A percentile compares a stretch with the other conserved stretches of the same genome.
These are phyloP conservation scores for Bimastos eiseni DNA, from an alignment of 2,888 invertebrate species.

Conservation along the genomic window DNA sequence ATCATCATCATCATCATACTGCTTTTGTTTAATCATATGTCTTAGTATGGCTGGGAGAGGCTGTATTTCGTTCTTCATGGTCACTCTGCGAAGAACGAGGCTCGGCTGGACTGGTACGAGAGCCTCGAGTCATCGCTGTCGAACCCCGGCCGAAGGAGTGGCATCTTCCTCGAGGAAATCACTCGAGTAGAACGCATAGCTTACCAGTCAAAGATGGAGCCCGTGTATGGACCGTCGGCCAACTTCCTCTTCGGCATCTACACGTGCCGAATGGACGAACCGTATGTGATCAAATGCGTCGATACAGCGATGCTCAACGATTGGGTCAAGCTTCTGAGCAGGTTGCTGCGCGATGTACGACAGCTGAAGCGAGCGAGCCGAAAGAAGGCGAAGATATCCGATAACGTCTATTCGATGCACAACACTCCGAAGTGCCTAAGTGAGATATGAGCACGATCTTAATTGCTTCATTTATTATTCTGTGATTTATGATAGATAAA, in stretches of 20 bases:
- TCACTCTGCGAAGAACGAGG: neutral
- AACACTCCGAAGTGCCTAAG: neutral
- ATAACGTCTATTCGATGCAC: neutral
- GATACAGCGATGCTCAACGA: neutral
- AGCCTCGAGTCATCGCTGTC: neutral
- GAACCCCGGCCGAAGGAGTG: neutral
- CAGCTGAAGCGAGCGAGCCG: neutral
- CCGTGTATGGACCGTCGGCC: neutral
- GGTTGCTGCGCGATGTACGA: neutral
- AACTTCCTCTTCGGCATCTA: neutral
- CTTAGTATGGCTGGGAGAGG: slow-evolving; percentile 2
- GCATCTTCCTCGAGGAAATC: slow-evolving; percentile 6
- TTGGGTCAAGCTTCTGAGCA: neutral
- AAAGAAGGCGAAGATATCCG: neutral
- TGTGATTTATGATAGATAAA: too few relatives aligned
- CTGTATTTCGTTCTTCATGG: slow-evolving; percentile 16
- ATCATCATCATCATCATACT: too few relatives aligned
- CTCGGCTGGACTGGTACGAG: neutral
- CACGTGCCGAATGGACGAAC: neutral
- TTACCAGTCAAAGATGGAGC: neutral
- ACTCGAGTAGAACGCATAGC: neutral
- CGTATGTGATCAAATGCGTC: neutral
- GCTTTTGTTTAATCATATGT: neutral
- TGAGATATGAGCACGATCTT: neutral
- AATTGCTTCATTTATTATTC: too few relatives aligned